Conservation (phyloP, 2,797 vertebrate genomes). For the Xyrichtys novacula region DNA sequence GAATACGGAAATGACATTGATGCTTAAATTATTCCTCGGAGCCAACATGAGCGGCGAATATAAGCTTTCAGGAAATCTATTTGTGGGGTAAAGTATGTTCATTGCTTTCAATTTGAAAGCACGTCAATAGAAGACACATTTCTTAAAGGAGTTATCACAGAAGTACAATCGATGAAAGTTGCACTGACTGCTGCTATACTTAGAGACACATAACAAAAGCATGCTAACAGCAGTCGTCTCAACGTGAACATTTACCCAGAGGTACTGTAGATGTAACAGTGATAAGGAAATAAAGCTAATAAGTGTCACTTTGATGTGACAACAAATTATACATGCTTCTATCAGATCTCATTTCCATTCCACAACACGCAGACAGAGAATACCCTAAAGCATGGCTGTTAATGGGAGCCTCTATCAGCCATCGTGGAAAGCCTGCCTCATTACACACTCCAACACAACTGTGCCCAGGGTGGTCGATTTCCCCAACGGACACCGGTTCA, state of each 20-base stretch:
- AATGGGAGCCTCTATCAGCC: slow-evolving; percentile 84
- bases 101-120: slow-evolving; percentile 59
- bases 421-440: slow-evolving; percentile 81
- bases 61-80: slow-evolving; percentile 58
- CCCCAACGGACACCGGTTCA: slow-evolving; percentile 75
- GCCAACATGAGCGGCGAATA: slow-evolving; percentile 17
- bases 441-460: slow-evolving; percentile 83
- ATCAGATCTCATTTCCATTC: slow-evolving; percentile 84
- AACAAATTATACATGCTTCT: slow-evolving; percentile 84
- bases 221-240: slow-evolving; percentile 41
- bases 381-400: slow-evolving; percentile 83
- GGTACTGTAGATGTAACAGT: slow-evolving; percentile 77
- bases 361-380: slow-evolving; percentile 76
- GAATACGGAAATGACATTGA: slow-evolving; percentile 49
- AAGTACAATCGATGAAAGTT: slow-evolving; percentile 62
- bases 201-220: slow-evolving; percentile 51
- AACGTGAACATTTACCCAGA: slow-evolving; percentile 76
- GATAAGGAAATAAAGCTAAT: slow-evolving; percentile 85
- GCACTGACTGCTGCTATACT: slow-evolving; percentile 38
- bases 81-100: slow-evolving; percentile 43
- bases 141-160: slow-evolving; percentile 49
- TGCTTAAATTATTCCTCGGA: slow-evolving; percentile 42
- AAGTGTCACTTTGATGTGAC: slow-evolving; percentile 86
- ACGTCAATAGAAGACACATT: slow-evolving; percentile 48
- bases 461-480: slow-evolving; percentile 81